Conservation (phyloP, 1,140 invertebrate species). For the Coptotermes formosanus region DNA sequence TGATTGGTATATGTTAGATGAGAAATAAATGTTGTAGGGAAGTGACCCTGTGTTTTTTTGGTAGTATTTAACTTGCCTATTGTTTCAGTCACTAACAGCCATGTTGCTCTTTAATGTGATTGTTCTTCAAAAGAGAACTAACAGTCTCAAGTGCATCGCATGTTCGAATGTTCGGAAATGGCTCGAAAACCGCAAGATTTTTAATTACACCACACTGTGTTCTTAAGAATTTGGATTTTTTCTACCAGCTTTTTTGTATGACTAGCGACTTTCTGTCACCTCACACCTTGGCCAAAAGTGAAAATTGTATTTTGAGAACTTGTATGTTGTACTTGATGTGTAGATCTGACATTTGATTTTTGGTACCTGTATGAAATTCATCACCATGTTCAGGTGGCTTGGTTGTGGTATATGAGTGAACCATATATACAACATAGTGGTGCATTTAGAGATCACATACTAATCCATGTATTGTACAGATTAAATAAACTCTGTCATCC, state of each 20-base stretch:
- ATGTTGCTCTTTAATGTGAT: constrained; percentile 13
- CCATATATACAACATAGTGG: not conserved
- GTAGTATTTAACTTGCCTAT: constrained; percentile 26
- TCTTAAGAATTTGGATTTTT: constrained; percentile 27
- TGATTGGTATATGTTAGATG: constrained; percentile 27
- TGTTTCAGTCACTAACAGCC: constrained; percentile 27
- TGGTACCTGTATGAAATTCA: not conserved
- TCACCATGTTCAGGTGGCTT: not conserved
- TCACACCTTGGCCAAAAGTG: not conserved
- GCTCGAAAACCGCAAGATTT: not conserved
- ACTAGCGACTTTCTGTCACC: constrained; percentile 15
- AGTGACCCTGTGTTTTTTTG: constrained; percentile 4
- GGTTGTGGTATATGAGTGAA: constrained; percentile 4
- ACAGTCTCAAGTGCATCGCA: not conserved
- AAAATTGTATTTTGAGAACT: constrained; percentile 29
- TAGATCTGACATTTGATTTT: constrained; percentile 20
- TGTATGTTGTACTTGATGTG: constrained; percentile 4
- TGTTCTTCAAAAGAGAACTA: constrained; percentile 14
- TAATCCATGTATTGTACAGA: constrained; percentile 30
- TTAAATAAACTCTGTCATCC: constrained; percentile 27
- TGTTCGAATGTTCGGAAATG: not conserved
- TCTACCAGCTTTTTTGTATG: constrained; percentile 34
- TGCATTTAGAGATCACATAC: constrained; percentile 22
- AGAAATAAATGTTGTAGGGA: constrained; percentile 29
- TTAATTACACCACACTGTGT: constrained; percentile 34